phyloP scores from a whole-genome alignment of 1,140 invertebrate species.

The Portunus trituberculatus region DNA sequence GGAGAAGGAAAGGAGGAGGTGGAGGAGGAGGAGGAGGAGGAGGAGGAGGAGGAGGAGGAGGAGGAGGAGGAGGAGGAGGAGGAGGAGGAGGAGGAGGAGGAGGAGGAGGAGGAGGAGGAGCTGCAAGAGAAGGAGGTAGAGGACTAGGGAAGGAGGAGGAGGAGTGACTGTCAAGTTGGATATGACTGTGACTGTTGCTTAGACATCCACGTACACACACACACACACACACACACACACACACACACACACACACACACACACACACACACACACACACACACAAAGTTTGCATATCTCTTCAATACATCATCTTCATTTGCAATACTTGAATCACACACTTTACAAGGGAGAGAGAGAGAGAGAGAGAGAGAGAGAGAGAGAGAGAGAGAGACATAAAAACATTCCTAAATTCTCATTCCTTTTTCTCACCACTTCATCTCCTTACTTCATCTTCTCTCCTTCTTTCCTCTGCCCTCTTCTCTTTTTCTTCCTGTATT shows the following conservation, averaged over 20 bases:
- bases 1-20: not conserved
- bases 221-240: too few species aligned
- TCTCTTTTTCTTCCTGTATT: too few species aligned
- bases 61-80: not conserved
- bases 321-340: not conserved
- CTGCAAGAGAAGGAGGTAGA: not conserved
- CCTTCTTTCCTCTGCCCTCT: too few species aligned
- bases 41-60: not conserved
- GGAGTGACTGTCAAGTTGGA: too few species aligned
- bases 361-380: constrained; percentile 36
- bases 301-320: not conserved
- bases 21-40: not conserved
- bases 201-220: too few species aligned
- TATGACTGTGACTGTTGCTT: too few species aligned
- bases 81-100: constrained; percentile 11
- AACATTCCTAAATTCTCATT: too few species aligned
- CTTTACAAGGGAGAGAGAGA: not conserved
- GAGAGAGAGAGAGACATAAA: not conserved
- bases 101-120: not conserved
- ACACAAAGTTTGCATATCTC: not conserved
- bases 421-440: too few species aligned
- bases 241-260: too few species aligned
- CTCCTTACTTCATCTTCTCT: too few species aligned
- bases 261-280: not conserved
- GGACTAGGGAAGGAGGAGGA: not conserved